Evolutionary conservation across 2,797 vertebrate species (phyloP).

Genomic region (Microctenopoma stevenorrisi): DNA sequence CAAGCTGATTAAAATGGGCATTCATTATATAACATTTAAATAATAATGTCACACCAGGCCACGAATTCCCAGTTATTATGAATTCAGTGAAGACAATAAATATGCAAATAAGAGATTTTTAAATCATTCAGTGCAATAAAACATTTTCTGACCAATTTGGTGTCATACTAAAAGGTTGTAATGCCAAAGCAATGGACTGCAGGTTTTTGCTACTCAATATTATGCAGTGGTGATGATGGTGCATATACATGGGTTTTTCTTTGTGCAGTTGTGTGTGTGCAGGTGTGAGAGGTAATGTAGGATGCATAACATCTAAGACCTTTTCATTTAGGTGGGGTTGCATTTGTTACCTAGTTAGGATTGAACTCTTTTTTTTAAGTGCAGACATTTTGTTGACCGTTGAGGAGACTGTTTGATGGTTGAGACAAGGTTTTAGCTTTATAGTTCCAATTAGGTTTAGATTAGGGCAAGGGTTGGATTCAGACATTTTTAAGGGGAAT

Average conservation of each 20-base stretch:
- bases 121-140: constrained; percentile 9
- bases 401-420: too few species aligned
- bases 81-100: constrained; percentile 30
- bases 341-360: too few species aligned
- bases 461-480: too few species aligned
- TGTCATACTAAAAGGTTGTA: constrained; percentile 6
- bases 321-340: constrained; percentile 14
- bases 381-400: too few species aligned
- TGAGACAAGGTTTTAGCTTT: too few species aligned
- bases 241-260: constrained; percentile 14
- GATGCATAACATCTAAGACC: constrained; percentile 33
- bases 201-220: background rate
- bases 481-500: too few species aligned
- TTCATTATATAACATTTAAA: constrained; percentile 8
- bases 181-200: constrained; percentile 24
- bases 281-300: constrained; percentile 17
- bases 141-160: background rate
- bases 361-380: too few species aligned
- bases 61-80: constrained; percentile 20
- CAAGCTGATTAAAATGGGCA: constrained; percentile 19
- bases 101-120: constrained; percentile 15
- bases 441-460: too few species aligned
- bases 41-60: constrained; percentile 10
- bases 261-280: constrained; percentile 43
- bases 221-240: constrained; percentile 12